Evolutionary conservation across 1,140 invertebrate species (phyloP).

Genomic region (Drosophila mojavensis): DNA sequence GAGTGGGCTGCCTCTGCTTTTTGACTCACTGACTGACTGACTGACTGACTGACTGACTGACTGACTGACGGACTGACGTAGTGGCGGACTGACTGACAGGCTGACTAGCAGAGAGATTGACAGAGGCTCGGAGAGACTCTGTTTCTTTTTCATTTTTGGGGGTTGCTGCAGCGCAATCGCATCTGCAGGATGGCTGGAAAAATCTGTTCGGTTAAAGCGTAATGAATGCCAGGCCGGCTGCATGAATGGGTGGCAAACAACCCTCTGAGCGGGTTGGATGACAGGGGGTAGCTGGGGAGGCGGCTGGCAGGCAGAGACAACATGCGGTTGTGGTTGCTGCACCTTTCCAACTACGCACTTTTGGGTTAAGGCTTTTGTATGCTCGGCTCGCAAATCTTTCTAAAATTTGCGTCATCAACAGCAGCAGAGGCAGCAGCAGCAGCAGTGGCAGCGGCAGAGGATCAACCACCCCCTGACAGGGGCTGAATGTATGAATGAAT

Average conservation of each 20-base stretch:
- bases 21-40: constrained; percentile 75
- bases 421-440: constrained; percentile 5
- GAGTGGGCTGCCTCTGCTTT: constrained; percentile 71
- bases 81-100: not conserved
- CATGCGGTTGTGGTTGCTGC: constrained; percentile 44
- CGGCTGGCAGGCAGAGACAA: not conserved
- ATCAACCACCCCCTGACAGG: too few relatives aligned
- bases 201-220: constrained; percentile 73
- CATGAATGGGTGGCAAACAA: constrained; percentile 59
- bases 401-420: constrained; percentile 70
- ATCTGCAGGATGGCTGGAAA: constrained; percentile 72
- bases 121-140: too few relatives aligned
- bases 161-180: constrained; percentile 61
- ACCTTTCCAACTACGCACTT: constrained; percentile 46
- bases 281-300: constrained; percentile 6
- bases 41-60: constrained; percentile 60
- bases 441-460: not conserved
- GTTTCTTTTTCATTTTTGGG: constrained; percentile 12
- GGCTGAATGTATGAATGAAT: too few relatives aligned
- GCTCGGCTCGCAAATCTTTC: constrained; percentile 64
- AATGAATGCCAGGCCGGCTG: constrained; percentile 35
- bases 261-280: constrained; percentile 25
- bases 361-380: constrained; percentile 4
- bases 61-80: constrained; percentile 6
- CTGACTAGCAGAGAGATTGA: not conserved